Evolutionary conservation across 2,797 vertebrate species (phyloP).

Genomic region (Menidia menidia): DNA sequence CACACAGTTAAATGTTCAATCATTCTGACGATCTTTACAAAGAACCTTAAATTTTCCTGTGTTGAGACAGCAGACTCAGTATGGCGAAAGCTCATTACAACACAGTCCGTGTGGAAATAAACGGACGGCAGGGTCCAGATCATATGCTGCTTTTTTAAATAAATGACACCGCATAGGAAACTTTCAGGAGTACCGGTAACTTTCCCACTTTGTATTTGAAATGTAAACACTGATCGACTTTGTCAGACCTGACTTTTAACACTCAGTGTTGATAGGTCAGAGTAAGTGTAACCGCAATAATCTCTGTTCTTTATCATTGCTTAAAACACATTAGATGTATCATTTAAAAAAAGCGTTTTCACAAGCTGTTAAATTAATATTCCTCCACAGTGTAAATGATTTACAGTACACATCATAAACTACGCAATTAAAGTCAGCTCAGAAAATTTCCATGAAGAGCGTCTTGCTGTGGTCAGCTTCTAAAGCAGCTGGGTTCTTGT

Average conservation of each 20-base stretch:
- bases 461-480: too few relatives aligned
- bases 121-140: conserved; percentile 15
- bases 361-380: too few relatives aligned
- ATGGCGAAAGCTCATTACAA: conserved; percentile 43
- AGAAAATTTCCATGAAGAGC: too few relatives aligned
- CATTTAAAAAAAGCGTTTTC: too few relatives aligned
- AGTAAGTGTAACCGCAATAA: neutral
- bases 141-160: conserved; percentile 30
- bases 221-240: neutral
- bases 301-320: neutral
- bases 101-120: conserved; percentile 48
- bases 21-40: neutral
- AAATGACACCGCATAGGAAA: conserved; percentile 8
- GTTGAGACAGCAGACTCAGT: conserved; percentile 25
- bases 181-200: neutral
- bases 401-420: too few relatives aligned
- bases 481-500: too few relatives aligned
- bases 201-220: neutral
- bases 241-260: neutral
- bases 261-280: neutral
- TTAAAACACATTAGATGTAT: too few relatives aligned
- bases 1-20: neutral
- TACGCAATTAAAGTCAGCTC: too few relatives aligned
- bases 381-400: too few relatives aligned
- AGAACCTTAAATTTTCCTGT: neutral